A percentile compares a stretch with the other conserved stretches of the same genome.
Evolutionary conservation across 1,140 invertebrate genomes (phyloP).

Genomic region (Lamellibrachia luymesi): DNA sequence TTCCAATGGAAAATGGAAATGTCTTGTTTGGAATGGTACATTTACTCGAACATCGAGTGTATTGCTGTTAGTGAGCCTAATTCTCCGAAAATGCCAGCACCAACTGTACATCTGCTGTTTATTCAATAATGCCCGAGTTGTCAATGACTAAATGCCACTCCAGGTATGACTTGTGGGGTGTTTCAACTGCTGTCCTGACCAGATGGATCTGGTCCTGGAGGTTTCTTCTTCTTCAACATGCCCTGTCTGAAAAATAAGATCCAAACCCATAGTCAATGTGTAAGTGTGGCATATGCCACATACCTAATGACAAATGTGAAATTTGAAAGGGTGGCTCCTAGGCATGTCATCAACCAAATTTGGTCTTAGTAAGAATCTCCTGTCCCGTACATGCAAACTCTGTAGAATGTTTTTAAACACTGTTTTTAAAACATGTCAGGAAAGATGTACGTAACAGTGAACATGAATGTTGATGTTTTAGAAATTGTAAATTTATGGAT

Average conservation of each 20-base stretch:
- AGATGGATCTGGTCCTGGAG: neutral
- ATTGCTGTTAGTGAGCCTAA: neutral
- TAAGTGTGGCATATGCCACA: no score
- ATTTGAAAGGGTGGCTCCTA: no score
- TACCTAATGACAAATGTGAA: no score
- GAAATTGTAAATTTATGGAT: no score
- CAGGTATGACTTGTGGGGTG: neutral
- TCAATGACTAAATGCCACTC: neutral
- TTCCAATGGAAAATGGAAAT: neutral
- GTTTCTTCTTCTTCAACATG: neutral
- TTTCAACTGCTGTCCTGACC: neutral
- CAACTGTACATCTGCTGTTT: neutral
- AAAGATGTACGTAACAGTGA: no score
- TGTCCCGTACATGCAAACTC: no score
- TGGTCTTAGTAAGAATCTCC: no score
- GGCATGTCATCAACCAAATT: no score
- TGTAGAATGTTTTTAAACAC: no score
- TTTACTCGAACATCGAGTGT: neutral
- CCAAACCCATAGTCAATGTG: no score
- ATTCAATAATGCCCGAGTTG: neutral
- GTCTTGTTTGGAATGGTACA: neutral
- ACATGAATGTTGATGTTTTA: no score
- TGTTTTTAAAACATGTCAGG: no score
- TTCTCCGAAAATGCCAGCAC: neutral
- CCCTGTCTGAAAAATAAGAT: neutral